Evolutionary conservation across 2,113 vertebrate genomes (phyloP).

Genomic region (Lontra canadensis): DNA sequence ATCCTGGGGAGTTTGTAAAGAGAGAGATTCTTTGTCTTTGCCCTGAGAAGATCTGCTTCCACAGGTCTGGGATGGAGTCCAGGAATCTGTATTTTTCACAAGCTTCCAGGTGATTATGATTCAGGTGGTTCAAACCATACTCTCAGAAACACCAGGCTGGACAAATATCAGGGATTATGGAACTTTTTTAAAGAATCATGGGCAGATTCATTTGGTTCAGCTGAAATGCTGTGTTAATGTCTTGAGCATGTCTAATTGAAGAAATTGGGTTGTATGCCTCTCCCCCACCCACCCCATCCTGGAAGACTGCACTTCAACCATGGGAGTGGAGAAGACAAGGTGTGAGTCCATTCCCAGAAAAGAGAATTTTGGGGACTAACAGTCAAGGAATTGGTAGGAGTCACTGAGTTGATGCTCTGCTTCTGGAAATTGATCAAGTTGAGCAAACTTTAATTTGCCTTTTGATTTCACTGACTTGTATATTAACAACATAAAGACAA

Average conservation of each 20-base stretch:
- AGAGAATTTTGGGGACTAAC: neutral
- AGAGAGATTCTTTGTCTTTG: neutral
- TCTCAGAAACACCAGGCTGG: neutral
- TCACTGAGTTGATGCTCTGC: neutral
- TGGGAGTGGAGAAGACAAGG: neutral
- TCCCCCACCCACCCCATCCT: rapidly evolving
- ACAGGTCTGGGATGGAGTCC: neutral
- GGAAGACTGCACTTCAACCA: neutral
- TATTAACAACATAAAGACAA: constrained; percentile 38
- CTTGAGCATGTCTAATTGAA: neutral
- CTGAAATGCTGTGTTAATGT: neutral
- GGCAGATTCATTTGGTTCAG: neutral
- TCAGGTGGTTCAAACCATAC: neutral
- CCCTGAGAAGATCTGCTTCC: neutral
- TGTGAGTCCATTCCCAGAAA: neutral
- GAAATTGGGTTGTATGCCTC: neutral
- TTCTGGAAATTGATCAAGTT: constrained; percentile 17
- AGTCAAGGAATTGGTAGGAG: neutral
- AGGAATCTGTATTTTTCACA: neutral
- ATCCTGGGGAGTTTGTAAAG: neutral
- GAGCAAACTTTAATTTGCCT: constrained; percentile 36
- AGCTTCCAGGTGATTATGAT: neutral
- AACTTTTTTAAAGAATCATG: neutral
- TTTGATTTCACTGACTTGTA: neutral
- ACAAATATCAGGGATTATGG: neutral